phyloP scores from a whole-genome alignment of 1,140 invertebrate species.

The Heliconius hermathena region DNA sequence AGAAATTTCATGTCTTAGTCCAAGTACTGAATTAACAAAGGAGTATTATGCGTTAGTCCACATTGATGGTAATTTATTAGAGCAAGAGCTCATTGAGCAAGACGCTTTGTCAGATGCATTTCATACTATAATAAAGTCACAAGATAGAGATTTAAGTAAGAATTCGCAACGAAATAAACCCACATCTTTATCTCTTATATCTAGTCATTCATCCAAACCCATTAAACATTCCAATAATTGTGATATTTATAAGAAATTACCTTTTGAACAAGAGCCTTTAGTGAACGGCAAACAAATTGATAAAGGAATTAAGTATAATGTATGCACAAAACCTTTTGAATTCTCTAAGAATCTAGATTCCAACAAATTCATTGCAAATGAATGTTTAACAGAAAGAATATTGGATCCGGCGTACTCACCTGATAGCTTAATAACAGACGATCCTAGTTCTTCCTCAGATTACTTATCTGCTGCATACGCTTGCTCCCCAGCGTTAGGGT shows the following conservation, averaged over 20 bases:
- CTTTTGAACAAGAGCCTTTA: conserved; percentile 36
- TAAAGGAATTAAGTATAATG: conserved; percentile 12
- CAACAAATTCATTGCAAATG: conserved; percentile 6
- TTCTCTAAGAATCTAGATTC: not conserved
- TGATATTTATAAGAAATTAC: conserved; percentile 60
- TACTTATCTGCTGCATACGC: conserved; percentile 70
- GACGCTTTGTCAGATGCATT: conserved; percentile 73
- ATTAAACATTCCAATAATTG: conserved; percentile 72
- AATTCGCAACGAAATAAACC: conserved; percentile 57
- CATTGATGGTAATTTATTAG: conserved; percentile 69
- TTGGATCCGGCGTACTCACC: conserved; percentile 60
- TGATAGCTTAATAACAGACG: conserved; percentile 72
- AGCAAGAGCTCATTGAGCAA: conserved; percentile 72
- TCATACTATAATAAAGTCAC: conserved; percentile 69
- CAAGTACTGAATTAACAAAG: conserved; percentile 66
- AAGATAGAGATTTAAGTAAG: conserved; percentile 53
- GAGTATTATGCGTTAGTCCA: conserved; percentile 75
- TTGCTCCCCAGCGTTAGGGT: conserved; percentile 60
- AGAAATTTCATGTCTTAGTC: conserved; percentile 60
- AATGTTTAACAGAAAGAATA: conserved; percentile 19
- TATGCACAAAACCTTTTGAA: conserved; percentile 19
- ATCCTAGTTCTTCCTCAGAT: conserved; percentile 75
- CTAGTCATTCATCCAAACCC: conserved; percentile 70
- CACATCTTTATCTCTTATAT: conserved; percentile 67
- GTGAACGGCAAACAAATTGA: not conserved